Evolutionary conservation across 2,113 vertebrate species (phyloP), one percentile per base, ranked within the genome.

Genomic region (Ibidorhyncha struthersii): DNA sequence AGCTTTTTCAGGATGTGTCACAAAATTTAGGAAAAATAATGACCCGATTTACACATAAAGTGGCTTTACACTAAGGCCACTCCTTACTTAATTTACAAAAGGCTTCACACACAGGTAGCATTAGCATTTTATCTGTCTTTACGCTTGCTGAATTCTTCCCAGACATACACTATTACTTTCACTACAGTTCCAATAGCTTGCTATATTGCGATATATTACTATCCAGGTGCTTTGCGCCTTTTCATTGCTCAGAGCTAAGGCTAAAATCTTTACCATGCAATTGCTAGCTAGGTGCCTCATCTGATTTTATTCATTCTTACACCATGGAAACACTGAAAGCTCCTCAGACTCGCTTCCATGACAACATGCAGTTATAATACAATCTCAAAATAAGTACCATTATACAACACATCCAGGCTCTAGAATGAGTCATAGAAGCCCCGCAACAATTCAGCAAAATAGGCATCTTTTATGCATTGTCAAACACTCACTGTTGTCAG

Each of bases 281-380:
- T 89, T 59, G 92, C 81, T 84, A 95, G 95, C 89, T 11, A 89
- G 1, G 62, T 59, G 73, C 74, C 96, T 96, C 93, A 95, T 91
- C 91, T 98, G 95, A 96, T 96, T 88, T 98, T 98, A 97, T 96
- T 97, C 95, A 87, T 95, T 97, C 98, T 96, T 97, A 98, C 89
- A 96, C 98, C 97, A 98, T 95, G 90, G 98, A 98, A 98, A 98
- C 98, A 96, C 95, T 96, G 82, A 91, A 98, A 95, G 94, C 93
- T 95, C 97, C 96, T 94, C 83, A 86, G 96, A 94, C 78, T 71
- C 72, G 93, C 97, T 94, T 88, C 94, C 96, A 98, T 97, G 97
- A 97, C 97, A 98, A 97, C 97, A 95, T 50, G 89, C 92, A 90
- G 96, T 83, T 97, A 98, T 95, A 96, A 77, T n/a, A 95, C 66